Evolutionary conservation across 2,113 vertebrate genomes (phyloP).

Genomic region (Apeltes quadracus): DNA sequence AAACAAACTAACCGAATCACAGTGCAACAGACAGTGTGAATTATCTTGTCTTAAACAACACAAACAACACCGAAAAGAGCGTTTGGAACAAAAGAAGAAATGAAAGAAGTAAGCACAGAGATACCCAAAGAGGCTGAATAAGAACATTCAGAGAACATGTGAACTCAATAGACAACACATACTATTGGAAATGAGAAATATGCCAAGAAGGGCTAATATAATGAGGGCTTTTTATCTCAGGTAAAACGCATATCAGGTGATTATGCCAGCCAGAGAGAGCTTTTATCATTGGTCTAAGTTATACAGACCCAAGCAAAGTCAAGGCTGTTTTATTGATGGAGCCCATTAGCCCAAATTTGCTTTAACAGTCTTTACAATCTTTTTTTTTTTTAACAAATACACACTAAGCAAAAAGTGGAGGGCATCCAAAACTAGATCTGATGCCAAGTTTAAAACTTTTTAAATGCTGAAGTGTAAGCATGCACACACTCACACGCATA

Average conservation of each 20-base stretch:
- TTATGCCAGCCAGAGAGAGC: slow-evolving; percentile 1
- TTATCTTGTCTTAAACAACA: not conserved
- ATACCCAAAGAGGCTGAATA: not conserved
- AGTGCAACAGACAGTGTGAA: not conserved
- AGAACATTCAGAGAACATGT: not conserved
- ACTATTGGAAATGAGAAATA: slow-evolving; percentile 5
- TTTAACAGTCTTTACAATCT: not conserved
- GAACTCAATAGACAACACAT: not conserved
- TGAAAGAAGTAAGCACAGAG: not conserved
- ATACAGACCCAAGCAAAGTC: slow-evolving; percentile 3
- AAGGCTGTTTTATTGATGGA: not conserved
- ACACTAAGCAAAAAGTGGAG: not conserved
- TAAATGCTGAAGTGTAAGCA: not conserved
- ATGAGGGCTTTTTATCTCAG: not conserved
- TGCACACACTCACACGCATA: not conserved
- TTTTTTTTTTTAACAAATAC: not conserved
- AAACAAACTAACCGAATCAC: slow-evolving; percentile 1
- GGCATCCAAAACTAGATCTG: not conserved
- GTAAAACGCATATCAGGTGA: slow-evolving; percentile 5
- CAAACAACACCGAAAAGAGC: not conserved
- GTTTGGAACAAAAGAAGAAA: too few relatives aligned
- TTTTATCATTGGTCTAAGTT: not conserved
- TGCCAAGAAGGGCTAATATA: slow-evolving; percentile 3
- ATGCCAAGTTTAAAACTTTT: slow-evolving; percentile 2
- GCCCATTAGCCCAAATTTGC: not conserved